Conservation (phyloP, 2,113 vertebrate species). For the cattle (Bos taurus) region ARS-UCD2.0 NC_037335.1:21244501-21245000, state of each 20-base stretch:
- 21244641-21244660: neutral
- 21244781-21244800: neutral
- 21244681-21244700: neutral
- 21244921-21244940: neutral
- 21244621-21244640: neutral
- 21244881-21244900: neutral
- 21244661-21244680: neutral
- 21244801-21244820: neutral
- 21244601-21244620: neutral
- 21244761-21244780: neutral
- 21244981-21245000: neutral
- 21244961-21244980: neutral
- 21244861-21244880: neutral
- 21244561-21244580: neutral
- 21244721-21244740: neutral
- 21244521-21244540: neutral
- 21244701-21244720: neutral
- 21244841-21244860: neutral
- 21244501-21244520: neutral
- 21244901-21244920: neutral
- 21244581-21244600: neutral
- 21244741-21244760: neutral
- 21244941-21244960: neutral
- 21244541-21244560: neutral
- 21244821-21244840: neutral